Evolutionary conservation across 2,797 vertebrate genomes (phyloP).

Genomic region (Pyrocephalus nanus): DNA sequence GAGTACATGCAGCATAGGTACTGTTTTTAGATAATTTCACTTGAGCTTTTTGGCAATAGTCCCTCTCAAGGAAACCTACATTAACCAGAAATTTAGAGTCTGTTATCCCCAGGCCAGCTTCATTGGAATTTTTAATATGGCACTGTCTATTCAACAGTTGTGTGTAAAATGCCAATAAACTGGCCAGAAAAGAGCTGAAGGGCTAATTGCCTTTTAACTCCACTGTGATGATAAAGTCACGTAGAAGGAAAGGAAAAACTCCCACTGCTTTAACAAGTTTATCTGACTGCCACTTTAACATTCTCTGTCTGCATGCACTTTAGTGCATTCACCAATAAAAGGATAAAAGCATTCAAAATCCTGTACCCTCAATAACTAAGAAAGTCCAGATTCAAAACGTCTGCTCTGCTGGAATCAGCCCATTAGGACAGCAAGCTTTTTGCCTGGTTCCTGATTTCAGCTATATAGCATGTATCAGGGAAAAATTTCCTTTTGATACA

Average conservation of each 20-base stretch:
- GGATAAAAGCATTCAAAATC: slow-evolving; percentile 75
- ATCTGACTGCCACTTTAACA: slow-evolving; percentile 79
- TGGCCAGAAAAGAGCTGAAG: slow-evolving; percentile 76
- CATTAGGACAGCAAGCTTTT: slow-evolving; percentile 35
- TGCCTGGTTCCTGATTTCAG: slow-evolving; percentile 21
- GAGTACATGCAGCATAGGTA: slow-evolving; percentile 62
- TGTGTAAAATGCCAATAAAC: slow-evolving; percentile 81
- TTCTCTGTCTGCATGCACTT: slow-evolving; percentile 79
- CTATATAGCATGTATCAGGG: neutral
- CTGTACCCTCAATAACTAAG: slow-evolving; percentile 45
- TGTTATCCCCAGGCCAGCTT: slow-evolving; percentile 71
- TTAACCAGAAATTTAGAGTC: slow-evolving; percentile 68
- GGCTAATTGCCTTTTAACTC: slow-evolving; percentile 83
- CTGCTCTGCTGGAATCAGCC: slow-evolving; percentile 52
- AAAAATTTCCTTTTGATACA: slow-evolving; percentile 13
- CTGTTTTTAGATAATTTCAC: slow-evolving; percentile 71
- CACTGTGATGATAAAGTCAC: slow-evolving; percentile 78
- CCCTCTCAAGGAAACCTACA: slow-evolving; percentile 58
- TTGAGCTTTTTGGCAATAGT: slow-evolving; percentile 61
- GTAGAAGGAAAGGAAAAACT: slow-evolving; percentile 77
- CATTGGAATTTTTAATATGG: slow-evolving; percentile 78
- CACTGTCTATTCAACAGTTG: slow-evolving; percentile 77
- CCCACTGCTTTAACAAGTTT: slow-evolving; percentile 83
- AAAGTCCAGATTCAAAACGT: slow-evolving; percentile 70
- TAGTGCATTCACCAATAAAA: slow-evolving; percentile 80